These are phyloP conservation scores for Bimastos eiseni DNA, from an alignment of 2,888 invertebrate genomes.

Conservation along the genomic window DNA sequence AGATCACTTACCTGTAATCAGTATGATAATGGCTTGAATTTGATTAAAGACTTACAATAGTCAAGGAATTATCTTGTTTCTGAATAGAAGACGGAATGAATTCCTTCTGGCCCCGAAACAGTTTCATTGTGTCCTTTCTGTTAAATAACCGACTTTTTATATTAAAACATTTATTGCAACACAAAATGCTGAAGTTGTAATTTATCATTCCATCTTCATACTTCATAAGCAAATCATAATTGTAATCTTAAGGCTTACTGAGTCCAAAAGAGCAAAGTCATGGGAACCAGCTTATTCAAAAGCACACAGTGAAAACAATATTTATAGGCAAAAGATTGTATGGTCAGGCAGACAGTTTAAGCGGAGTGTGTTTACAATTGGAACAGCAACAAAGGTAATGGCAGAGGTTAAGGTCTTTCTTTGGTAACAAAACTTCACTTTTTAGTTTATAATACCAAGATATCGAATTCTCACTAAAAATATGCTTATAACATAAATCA, in stretches of 20 bases:
- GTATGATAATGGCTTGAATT: not conserved
- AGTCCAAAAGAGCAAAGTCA: no score
- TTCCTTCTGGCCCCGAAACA: not conserved
- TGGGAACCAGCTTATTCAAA: no score
- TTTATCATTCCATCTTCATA: not conserved
- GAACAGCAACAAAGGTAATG: no score
- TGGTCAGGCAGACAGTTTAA: no score
- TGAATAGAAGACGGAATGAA: not conserved
- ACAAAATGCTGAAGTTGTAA: not conserved
- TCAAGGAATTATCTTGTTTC: conserved; percentile 16
- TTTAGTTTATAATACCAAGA: not conserved
- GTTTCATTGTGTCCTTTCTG: conserved; percentile 20
- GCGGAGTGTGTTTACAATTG: no score
- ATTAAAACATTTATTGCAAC: not conserved
- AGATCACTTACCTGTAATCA: not conserved
- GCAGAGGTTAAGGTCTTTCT: not conserved
- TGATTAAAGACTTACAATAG: not conserved
- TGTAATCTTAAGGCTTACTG: not conserved
- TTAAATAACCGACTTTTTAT: not conserved
- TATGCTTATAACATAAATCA: not conserved
- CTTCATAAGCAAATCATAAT: not conserved
- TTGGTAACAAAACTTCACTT: not conserved
- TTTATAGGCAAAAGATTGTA: no score
- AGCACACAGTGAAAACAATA: no score
- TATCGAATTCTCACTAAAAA: not conserved